Base-by-base conservation (phyloP, 1,140 invertebrate genomes). In the Orius insidiosus region DNA sequence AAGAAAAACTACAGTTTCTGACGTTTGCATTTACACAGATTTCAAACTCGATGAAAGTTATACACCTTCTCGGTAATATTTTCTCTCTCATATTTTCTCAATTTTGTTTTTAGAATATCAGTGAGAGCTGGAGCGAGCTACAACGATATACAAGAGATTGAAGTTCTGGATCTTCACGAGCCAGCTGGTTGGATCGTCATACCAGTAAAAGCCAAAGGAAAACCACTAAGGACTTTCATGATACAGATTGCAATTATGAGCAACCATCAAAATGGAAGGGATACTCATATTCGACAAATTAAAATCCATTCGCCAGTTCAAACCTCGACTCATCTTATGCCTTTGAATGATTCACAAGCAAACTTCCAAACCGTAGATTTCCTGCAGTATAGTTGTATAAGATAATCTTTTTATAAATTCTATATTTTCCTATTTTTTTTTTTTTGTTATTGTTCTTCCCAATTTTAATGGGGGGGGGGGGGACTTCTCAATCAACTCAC, bases 11-110 rank as follows among this genome's bases (percentile, higher is more conserved):
- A 90, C 88, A 32, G 81, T 99, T n/a, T 77, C 83, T 48, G 86
- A 96, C 64, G 85, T 99, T 47, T 94, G 87, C 59, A 84, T 98
- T 46, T 98, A 96, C 60, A 90, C 90, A 1, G 93, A 99, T 64
- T n/a, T 98, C 60, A 98, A 97, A 64, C 62, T 94, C 10, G 95
- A 99, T 69, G 95, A 99, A 67, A 96, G 92, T 61, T 99, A 99
- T 57, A 98, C 95, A 1, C 95, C 95, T 0, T 92, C 85, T 53
- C 78, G 75, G 78, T 78, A 59, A 55, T 8, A 33, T 33, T 33
- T 33, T n/a, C n/a, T 33, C n/a, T n/a, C 32, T 7, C n/a, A 33
- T n/a, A 33, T n/a, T 38, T 38, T 8, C 14, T 38, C 6, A 8
- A 14, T 95, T 90, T n/a, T n/a, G n/a, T n/a, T n/a, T n/a, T n/a